Base-by-base conservation (phyloP, 1,140 invertebrate species). In the Luehdorfia chinensis region DNA sequence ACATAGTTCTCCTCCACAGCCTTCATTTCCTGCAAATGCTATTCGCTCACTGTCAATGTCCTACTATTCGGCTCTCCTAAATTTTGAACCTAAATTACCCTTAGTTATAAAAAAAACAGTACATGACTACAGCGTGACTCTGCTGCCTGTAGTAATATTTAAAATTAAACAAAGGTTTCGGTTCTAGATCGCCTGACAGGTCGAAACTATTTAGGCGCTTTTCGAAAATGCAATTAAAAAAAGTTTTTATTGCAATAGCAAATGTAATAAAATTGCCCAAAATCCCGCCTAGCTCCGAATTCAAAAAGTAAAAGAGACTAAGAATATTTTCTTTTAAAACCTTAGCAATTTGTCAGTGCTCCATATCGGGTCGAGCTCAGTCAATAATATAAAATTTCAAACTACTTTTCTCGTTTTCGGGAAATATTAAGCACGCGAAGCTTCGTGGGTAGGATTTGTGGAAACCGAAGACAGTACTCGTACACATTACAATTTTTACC, bases 301-400 rank as follows among this genome's bases (percentile, higher is more conserved):
- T 60, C 59, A 39, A 46, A 62, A 47, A 47, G 33, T 33, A 45
- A 58, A 54, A 66, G 59, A 46, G 46, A 27, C 52, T 47, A 57
- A 57, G 39, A 47, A 56, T 62, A 60, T 57, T 50, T 65, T 57
- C 61, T 63, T 70, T 65, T 61, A 72, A 66, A 72, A 67, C 64
- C 50, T 46, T 68, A 71, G 69, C 75, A 69, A 79, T 84, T 84
- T 84, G 70, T 81, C 75, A 84, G 69, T 67, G 69, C 68, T 73
- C 67, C 63, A 58, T 69, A 79, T 80, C 65, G 63, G 66, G 55
- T 47, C 45, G 51, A 52, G 70, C 53, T 73, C 59, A 80, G 69
- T 76, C 75, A 73, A 84, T 83, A 81, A 71, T 77, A 81, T 81
- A 75, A 75, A 67, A 58, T 59, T 61, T 63, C 48, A 32, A 32